phyloP scores from a whole-genome alignment of 2,888 invertebrate genomes.

The Brachyopa scutellaris region DNA sequence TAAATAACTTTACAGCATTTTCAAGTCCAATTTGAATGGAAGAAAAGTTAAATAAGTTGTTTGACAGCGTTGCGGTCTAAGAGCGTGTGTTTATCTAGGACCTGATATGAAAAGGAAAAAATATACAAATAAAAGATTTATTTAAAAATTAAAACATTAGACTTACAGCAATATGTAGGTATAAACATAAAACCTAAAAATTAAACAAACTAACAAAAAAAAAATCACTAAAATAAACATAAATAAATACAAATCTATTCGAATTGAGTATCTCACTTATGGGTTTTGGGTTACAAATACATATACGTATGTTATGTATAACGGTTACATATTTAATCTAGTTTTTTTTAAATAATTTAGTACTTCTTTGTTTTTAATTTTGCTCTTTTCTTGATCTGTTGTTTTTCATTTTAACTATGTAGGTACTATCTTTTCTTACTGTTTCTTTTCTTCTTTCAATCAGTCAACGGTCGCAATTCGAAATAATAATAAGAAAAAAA shows the following conservation, averaged over 20 bases:
- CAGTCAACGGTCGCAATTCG: conserved; percentile 50
- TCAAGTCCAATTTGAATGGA: too few relatives aligned
- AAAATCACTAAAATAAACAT: conserved; percentile 21
- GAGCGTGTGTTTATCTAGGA: too few relatives aligned
- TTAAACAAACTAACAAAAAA: conserved; percentile 9
- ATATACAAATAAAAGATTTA: conserved; percentile 36
- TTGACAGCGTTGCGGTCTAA: too few relatives aligned
- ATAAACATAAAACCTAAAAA: conserved; percentile 10
- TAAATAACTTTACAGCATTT: too few relatives aligned
- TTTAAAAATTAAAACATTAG: conserved; percentile 26
- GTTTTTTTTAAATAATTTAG: conserved; percentile 30
- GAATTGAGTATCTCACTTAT: conserved; percentile 53
- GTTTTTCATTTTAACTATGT: conserved; percentile 1
- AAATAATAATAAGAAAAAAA: too few relatives aligned
- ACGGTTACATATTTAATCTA: conserved; percentile 16
- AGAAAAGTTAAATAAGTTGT: too few relatives aligned
- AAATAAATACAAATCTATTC: conserved; percentile 54
- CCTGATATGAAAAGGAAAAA: too few relatives aligned
- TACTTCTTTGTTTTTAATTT: conserved; percentile 19
- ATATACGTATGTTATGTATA: conserved; percentile 14
- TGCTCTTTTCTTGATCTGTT: conserved; percentile 27
- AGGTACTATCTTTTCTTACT: too few relatives aligned
- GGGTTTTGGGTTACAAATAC: conserved; percentile 24
- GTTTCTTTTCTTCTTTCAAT: conserved; percentile 49
- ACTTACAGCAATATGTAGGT: too few relatives aligned